phyloP scores from a whole-genome alignment of 2,113 vertebrate species.

The Poeciliopsis turrubarensis region DNA sequence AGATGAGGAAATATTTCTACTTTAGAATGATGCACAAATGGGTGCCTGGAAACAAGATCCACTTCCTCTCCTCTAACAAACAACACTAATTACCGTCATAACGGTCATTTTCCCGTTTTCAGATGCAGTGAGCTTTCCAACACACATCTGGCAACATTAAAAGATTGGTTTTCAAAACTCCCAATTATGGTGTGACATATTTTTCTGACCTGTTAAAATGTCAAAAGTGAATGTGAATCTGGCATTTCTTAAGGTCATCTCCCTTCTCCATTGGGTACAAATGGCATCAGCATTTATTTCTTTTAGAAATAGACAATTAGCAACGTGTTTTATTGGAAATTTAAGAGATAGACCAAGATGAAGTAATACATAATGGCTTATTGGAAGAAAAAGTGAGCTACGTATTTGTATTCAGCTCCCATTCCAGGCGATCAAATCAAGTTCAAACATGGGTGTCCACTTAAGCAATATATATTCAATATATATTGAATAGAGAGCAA shows the following conservation, averaged over 20 bases:
- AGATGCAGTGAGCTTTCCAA: conserved; percentile 1
- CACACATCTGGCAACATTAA: background rate
- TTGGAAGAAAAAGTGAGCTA: background rate
- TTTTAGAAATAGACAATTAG: background rate
- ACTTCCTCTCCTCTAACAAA: conserved; percentile 8
- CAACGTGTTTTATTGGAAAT: background rate
- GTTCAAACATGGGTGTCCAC: background rate
- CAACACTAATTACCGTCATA: conserved; percentile 29
- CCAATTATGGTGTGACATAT: background rate
- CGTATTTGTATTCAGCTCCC: background rate
- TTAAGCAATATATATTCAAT: too few species aligned
- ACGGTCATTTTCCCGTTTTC: background rate
- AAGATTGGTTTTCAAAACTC: conserved; percentile 1
- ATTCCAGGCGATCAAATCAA: background rate
- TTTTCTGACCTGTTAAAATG: conserved; percentile 19
- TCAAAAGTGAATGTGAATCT: conserved; percentile 26
- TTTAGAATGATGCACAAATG: conserved; percentile 1
- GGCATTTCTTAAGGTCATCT: conserved; percentile 32
- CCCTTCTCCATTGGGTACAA: conserved; percentile 1
- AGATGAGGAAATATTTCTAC: conserved; percentile 5
- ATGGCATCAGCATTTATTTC: background rate
- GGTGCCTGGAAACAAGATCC: conserved; percentile 19
- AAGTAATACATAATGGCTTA: background rate
- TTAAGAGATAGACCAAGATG: background rate
- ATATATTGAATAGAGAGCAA: background rate